Conservation (phyloP, 2,113 vertebrate species). For the Tretioscincus oriximinensis region DNA sequence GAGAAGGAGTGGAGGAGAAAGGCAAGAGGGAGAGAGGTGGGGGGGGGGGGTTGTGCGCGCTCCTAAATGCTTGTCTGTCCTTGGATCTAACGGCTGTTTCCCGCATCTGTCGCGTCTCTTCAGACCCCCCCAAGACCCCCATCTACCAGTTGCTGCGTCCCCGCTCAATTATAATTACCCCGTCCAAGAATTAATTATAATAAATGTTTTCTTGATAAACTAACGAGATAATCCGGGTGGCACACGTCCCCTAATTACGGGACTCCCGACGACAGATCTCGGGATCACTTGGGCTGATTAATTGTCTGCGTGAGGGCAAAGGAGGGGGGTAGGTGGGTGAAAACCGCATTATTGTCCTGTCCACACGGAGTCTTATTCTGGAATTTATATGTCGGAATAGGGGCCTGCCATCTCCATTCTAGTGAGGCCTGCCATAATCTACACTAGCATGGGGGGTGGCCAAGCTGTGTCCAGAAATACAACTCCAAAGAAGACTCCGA, state of each 20-base stretch:
- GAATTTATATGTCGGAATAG: too few species aligned
- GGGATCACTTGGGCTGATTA: constrained; percentile 80
- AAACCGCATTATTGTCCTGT: too few species aligned
- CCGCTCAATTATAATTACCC: constrained; percentile 91
- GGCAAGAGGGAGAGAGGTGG: background rate
- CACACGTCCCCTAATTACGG: constrained; percentile 91
- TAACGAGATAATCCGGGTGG: constrained; percentile 89
- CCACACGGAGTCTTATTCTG: too few species aligned
- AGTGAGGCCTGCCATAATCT: too few species aligned
- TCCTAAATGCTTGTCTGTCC: constrained; percentile 37
- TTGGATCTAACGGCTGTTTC: constrained; percentile 82
- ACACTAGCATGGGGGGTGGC: too few species aligned
- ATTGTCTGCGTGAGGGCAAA: constrained; percentile 89
- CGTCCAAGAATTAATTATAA: constrained; percentile 91
- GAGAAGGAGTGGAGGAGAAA: background rate
- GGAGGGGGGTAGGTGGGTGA: constrained; percentile 58
- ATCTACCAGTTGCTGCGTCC: constrained; percentile 85
- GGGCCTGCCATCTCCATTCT: too few species aligned
- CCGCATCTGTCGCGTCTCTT: constrained; percentile 85
- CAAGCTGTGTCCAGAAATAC: too few species aligned
- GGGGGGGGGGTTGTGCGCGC: background rate
- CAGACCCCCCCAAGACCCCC: constrained; percentile 63
- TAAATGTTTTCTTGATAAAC: constrained; percentile 95
- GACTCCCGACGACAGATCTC: constrained; percentile 76
- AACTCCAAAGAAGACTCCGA: too few species aligned